Evolutionary conservation across 2,797 vertebrate species (phyloP), one percentile per base, ranked within the genome.

Genomic region (Leptodactylus fallax): DNA sequence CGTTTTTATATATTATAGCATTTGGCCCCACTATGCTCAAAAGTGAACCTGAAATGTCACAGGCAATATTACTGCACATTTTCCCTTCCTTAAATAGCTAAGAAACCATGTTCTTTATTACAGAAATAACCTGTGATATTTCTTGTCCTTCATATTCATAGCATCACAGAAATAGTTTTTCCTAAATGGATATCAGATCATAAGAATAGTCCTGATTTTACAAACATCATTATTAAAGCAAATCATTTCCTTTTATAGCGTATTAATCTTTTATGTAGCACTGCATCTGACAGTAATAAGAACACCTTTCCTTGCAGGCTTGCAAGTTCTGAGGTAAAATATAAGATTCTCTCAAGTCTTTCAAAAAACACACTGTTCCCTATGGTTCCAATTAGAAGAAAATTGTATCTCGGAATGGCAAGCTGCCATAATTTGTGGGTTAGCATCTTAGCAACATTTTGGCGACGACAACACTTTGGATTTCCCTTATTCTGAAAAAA

Each of bases 401-500:
- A 67, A 86, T 61, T 82, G 84, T 89, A 83, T 82, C 61, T 81
- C 10, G n/a, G 67, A 83, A 86, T 83, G 79, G 72, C 87, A 81
- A 21, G 65, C 67, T 77, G 83, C 88, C 84, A 78, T 83, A 45
- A 60, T 79, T 82, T 69, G 51, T n/a, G 60, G 56, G 45, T 83
- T 78, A 56, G 85, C 27, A 83, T 86, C 53, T 83, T 78, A 56
- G 85, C 27, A 83, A 89, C 53, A 60, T 61, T 83, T 58, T 82
- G 84, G 79, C 53, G 51, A 82, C 69, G 47, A 16, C 67, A 77
- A 82, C 12, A 78, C 49, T 87, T 71, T 69, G 45, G 23, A 69
- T 79, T 85, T 67, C 13, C 6, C 63, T 8, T 13, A 60, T 49
- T 7, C 67, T 77, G 14, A 69, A 17, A 56, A n/a, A 17, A 55